Evolutionary conservation across 2,113 vertebrate species (phyloP), one percentile per base, ranked within the genome.

Genomic region (Cisticola juncidis): DNA sequence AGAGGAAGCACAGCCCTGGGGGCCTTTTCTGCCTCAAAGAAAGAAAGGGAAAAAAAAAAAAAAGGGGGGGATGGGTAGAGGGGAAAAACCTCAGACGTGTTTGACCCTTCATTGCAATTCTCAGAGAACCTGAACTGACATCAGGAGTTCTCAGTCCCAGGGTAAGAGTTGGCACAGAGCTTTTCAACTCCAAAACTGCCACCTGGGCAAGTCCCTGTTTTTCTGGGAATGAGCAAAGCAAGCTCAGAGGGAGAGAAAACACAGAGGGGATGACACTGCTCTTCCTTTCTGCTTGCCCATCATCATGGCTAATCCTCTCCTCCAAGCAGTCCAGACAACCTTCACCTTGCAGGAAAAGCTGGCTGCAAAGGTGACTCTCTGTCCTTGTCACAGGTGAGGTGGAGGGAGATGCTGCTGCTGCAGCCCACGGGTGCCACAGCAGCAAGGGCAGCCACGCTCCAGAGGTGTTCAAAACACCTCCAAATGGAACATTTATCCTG

Each of bases 351-450:
- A 44, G 19, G 29, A 64, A 65, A 29, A 69, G 12, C 35, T 11
- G 19, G 14, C 50, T 81, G 50, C 45, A 65, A 72, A 70, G 3
- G 38, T 38, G 38, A 38, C 38, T 38, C 12, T 29, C 57, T 18
- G 17, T 50, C 26, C 45, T 29, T 42, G 11, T 9, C 62, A 26
- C 44, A 18, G 4, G 23, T 17, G 7, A 4, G 6, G 28, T 2
- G 2, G 18, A 21, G 23, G 26, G 4, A n/a, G 35, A 40, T 29
- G 14, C 4, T 36, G 19, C 61, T 62, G 66, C 57, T 47, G 29
- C 6, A 22, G n/a, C 9, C 33, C 35, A 0, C 0, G 0, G 1
- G 33, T 2, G 2, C 68, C 45, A 73, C 31, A 77, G 72, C 40
- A 35, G 33, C 0, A 0, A 58, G 9, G 10, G 22, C 14, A 90